Evolutionary conservation across 2,888 invertebrate genomes (phyloP), one percentile per base, ranked within the genome.

Genomic region (Sisyra terminalis): DNA sequence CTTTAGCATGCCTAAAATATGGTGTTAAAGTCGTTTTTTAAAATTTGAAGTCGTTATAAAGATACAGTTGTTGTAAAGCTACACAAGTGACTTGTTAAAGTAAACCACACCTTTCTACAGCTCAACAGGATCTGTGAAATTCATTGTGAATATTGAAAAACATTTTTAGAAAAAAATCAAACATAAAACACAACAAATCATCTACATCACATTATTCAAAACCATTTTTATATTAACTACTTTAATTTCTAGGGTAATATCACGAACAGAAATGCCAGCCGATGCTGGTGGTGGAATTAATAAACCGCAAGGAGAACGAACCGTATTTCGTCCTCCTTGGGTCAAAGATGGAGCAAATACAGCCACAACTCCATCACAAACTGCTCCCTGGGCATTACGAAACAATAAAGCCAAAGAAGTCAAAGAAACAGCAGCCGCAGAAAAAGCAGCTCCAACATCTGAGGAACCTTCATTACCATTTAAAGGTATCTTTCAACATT

Each of bases 321-420:
- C 78, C 48, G 76, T 74, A 46, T 78, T 76, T 58, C 65, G 80
- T 47, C 80, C 82, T 31, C 81, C 83, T 5, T 82, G 82, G 77
- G 80, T 82, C 40, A 80, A 79, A 54, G 77, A 73, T 47, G 69
- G 69, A 11, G 75, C 75, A 5, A 60, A 65, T 1, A 73, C 76
- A 13, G 59, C 71, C 2, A 69, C 66, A 8, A 63, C 65, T 57
- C 69, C 73, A 5, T 52, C 65, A 2, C 70, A 69, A 2, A 63
- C 71, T 0, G 74, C 76, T 6, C 67, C 78, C 2, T 78, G 78
- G 78, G 67, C 72, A 8, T 65, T 75, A 48, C 71, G 66, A 52
- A 69, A 68, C 11, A 52, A 56, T 46, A 53, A 39, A 54, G 53
- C 40, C 53, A 52, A 44, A 48, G 45, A 24, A 17, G 38, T 9